These are phyloP conservation scores for Andrena praecox DNA, from an alignment of 2,888 invertebrate species.

Conservation along the genomic window DNA sequence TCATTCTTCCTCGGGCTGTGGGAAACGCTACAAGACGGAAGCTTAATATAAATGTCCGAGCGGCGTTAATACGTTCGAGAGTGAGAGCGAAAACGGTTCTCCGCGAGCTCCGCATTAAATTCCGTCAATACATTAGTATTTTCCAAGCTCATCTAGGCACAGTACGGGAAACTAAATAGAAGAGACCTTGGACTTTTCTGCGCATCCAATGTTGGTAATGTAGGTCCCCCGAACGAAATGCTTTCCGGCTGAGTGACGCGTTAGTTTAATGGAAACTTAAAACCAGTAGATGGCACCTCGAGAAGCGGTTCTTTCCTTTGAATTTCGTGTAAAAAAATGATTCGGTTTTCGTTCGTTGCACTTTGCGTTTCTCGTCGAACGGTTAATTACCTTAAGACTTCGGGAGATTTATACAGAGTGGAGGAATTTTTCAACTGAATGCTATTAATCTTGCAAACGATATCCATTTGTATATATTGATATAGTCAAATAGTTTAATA, in stretches of 20 bases:
- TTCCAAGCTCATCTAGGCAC: neutral
- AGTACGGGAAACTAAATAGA: neutral
- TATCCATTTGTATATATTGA: neutral
- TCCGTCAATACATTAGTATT: neutral
- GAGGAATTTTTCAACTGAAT: neutral
- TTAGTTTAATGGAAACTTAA: neutral
- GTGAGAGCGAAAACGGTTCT: neutral
- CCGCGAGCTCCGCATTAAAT: neutral
- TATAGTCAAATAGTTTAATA: slow-evolving; percentile 14
- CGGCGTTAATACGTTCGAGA: neutral
- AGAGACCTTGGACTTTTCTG: neutral
- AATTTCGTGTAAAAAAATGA: neutral
- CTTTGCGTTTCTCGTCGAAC: neutral
- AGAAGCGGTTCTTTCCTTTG: slow-evolving; percentile 16
- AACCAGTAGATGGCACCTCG: slow-evolving; percentile 51
- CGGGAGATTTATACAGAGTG: neutral
- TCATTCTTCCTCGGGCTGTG: slow-evolving; percentile 51
- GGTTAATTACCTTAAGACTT: neutral
- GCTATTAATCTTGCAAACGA: neutral
- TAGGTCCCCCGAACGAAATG: slow-evolving; percentile 58
- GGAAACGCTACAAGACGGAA: slow-evolving; percentile 24
- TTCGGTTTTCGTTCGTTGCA: neutral
- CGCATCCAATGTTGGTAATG: slow-evolving; percentile 66
- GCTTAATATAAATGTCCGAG: slow-evolving; percentile 1
- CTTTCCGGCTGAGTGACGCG: slow-evolving; percentile 35